Evolutionary conservation across 2,797 vertebrate genomes (phyloP).

Genomic region (Galago senegalensis): DNA sequence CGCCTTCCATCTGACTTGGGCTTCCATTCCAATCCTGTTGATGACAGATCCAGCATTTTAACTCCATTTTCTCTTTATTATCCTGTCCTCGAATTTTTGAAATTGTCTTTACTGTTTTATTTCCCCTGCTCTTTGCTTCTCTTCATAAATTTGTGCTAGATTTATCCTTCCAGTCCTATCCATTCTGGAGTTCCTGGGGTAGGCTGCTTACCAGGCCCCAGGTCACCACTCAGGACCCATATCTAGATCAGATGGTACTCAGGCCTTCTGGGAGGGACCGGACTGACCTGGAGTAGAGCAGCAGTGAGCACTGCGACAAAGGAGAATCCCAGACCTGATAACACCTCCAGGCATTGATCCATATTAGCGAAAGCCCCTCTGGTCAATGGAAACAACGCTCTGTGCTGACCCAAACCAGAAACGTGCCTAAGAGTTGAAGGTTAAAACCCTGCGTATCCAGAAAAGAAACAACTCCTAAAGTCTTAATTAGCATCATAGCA

Average conservation of each 20-base stretch:
- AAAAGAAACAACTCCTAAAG: slow-evolving; percentile 9
- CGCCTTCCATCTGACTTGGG: background rate
- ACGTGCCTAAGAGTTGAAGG: background rate
- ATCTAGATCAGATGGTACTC: background rate
- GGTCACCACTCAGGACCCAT: background rate
- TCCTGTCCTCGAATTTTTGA: background rate
- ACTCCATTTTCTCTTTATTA: background rate
- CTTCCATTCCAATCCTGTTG: background rate
- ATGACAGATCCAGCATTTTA: background rate
- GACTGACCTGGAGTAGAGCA: background rate
- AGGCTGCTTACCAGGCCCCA: background rate
- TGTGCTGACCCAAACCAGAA: background rate
- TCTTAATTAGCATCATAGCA: background rate
- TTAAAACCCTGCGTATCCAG: background rate
- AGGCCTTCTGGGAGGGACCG: background rate
- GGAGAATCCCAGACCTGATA: background rate
- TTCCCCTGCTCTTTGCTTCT: background rate
- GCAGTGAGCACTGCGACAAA: background rate
- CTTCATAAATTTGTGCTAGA: background rate
- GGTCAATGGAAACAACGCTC: background rate
- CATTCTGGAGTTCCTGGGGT: background rate
- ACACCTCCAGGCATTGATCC: too few species aligned
- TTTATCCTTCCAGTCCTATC: background rate
- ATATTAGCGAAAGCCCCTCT: background rate
- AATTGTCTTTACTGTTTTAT: background rate